These are phyloP conservation scores for Bhutanitis thaidina DNA, from an alignment of 2,888 invertebrate species.

Conservation along the genomic window DNA sequence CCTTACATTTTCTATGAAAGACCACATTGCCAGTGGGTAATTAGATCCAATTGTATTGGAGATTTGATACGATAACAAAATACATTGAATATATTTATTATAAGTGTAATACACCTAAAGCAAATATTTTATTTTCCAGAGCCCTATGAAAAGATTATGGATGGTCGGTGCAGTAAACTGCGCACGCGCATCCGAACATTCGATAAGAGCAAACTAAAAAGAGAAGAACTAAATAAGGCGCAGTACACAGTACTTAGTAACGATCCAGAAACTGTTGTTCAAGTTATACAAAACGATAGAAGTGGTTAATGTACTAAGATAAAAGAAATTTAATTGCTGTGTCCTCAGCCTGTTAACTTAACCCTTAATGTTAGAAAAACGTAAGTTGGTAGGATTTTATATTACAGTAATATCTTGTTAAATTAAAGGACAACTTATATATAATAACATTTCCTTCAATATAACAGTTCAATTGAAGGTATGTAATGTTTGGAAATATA, in stretches of 20 bases:
- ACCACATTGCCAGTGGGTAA: too few relatives aligned
- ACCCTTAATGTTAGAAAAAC: background rate
- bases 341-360: background rate
- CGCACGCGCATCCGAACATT: constrained; percentile 62
- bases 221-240: constrained; percentile 56
- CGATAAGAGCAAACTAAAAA: constrained; percentile 54
- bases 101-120: too few relatives aligned
- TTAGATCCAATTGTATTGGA: too few relatives aligned
- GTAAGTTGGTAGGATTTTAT: background rate
- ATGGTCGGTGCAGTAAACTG: constrained; percentile 65
- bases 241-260: constrained; percentile 58
- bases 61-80: too few relatives aligned
- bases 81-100: too few relatives aligned
- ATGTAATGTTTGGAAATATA: constrained; percentile 9
- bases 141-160: constrained; percentile 57
- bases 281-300: constrained; percentile 34
- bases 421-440: too few relatives aligned
- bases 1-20: too few relatives aligned
- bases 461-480: background rate
- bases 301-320: background rate
- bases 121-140: constrained; percentile 43
- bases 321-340: background rate
- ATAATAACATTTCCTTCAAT: background rate
- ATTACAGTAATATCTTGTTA: too few relatives aligned
- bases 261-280: constrained; percentile 48